Base-by-base conservation (phyloP, 2,888 invertebrate genomes). In the Uloborus plumipes region DNA sequence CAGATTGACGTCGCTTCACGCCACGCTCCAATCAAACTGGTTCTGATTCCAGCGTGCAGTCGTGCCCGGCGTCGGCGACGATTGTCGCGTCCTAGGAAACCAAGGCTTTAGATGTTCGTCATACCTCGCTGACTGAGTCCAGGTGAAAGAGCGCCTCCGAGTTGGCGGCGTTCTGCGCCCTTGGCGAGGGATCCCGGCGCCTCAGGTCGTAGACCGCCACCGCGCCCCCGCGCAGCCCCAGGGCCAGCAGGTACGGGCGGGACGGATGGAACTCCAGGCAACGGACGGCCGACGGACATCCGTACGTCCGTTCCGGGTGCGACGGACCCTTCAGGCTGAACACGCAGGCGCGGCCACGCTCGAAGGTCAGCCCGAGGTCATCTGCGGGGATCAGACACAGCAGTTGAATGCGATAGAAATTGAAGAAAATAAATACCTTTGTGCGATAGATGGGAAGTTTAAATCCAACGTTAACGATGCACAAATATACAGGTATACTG, bases 301-400 rank as follows among this genome's bases (percentile, higher is more conserved):
- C 39, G 18, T 71, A 31, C 6, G 70, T 75, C 22, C 31, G 49
- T 16, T 82, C 71, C 6, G 81, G 81, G 20, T 66, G n/a, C 3
- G 58, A 51, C 0, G 81, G 75, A 2, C 81, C 51, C 59, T 82
- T 82, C 59, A 82, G 20, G 53, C 75, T 82, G 59, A 58, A 76
- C 3, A 82, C 49, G 47, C 71, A 71, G 22, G 75, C 7, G 22
- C 47, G 51, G 15, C 81, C 81, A 0, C 16, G 2, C 20, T 79
- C 73, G 3, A 67, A 53, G 7, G 55, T 15, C n/a, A 55, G 15
- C 0, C 67, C 79, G 11, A 73, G 47, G 26, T 80, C 70, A 22
- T 74, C 74, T 67, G 65, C 11, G 47, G 39, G 9, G 15, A 49
- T 20, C 20, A 15, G 15, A 55, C 0, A n/a, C n/a, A n/a, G n/a